A percentile compares a stretch with the other conserved stretches of the same genome.
Evolutionary conservation across 2,888 invertebrate genomes (phyloP).

Genomic region (Dasypogon diadema): DNA sequence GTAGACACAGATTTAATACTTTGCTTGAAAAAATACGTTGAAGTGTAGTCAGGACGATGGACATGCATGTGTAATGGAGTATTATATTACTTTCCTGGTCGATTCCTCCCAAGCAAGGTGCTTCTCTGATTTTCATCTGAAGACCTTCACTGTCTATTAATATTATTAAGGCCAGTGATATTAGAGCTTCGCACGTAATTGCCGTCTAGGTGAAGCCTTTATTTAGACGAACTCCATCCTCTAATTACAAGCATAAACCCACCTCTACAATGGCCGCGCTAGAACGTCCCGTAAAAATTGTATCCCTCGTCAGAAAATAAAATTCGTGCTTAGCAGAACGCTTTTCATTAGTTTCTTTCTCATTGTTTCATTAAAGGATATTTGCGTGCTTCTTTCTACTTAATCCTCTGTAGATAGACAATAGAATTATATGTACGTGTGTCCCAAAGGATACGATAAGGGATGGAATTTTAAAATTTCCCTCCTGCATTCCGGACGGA

Average conservation of each 20-base stretch:
- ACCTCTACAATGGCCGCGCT: neutral
- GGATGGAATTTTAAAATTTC: neutral
- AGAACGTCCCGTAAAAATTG: slow-evolving; percentile 1
- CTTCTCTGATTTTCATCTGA: neutral
- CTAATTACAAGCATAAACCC: slow-evolving; percentile 12
- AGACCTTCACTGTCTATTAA: neutral
- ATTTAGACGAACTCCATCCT: neutral
- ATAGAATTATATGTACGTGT: neutral
- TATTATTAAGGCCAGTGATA: neutral
- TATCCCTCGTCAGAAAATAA: slow-evolving; percentile 8
- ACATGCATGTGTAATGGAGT: neutral
- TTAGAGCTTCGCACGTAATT: slow-evolving; percentile 15
- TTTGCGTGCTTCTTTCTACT: slow-evolving; percentile 10
- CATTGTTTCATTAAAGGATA: slow-evolving; percentile 28
- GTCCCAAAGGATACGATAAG: slow-evolving; percentile 22
- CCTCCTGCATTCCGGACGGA: slow-evolving; percentile 5
- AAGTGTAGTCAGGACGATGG: neutral
- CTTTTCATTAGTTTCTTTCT: slow-evolving; percentile 21
- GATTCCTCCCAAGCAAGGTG: neutral
- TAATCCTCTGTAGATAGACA: slow-evolving; percentile 8
- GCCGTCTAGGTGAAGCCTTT: neutral
- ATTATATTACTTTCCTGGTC: neutral
- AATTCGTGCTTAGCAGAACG: slow-evolving; percentile 5
- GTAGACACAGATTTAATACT: neutral
- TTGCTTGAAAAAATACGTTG: neutral